phyloP scores from a whole-genome alignment of 1,140 invertebrate species.

The Meloidogyne chitwoodi region DNA sequence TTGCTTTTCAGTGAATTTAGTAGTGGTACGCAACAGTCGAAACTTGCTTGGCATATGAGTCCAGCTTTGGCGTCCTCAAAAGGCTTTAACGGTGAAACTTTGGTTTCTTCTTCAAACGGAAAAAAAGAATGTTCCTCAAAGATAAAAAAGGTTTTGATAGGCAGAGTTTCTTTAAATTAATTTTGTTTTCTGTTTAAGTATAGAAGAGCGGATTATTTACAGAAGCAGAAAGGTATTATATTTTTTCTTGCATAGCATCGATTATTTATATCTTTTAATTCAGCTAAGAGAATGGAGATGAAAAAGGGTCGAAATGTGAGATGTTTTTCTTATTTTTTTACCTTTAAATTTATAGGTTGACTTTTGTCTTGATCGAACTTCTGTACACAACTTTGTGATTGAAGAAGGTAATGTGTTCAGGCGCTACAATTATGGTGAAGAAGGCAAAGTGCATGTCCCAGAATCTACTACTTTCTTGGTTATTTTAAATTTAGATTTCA shows the following conservation, averaged over 20 bases:
- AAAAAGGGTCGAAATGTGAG: not conserved
- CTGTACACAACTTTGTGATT: not conserved
- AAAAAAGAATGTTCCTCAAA: not conserved
- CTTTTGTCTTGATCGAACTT: not conserved
- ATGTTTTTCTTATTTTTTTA: not conserved
- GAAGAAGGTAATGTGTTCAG: constrained; percentile 4
- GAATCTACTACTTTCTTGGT: constrained; percentile 2
- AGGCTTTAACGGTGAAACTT: not conserved
- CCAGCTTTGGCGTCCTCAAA: not conserved
- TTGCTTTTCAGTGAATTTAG: not conserved
- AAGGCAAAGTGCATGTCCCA: not conserved
- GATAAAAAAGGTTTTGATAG: not conserved
- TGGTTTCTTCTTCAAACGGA: not conserved
- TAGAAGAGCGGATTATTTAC: not conserved
- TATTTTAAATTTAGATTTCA: not conserved
- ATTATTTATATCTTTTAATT: not conserved
- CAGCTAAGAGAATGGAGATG: not conserved
- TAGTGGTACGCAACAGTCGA: not conserved
- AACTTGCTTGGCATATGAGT: not conserved
- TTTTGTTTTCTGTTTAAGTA: not conserved
- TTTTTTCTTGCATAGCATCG: not conserved
- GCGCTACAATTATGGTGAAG: not conserved
- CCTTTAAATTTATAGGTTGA: not conserved
- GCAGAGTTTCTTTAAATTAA: too few species aligned
- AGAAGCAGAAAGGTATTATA: not conserved